These are phyloP conservation scores for Charadrius vociferus DNA, from an alignment of 2,113 vertebrate species.

Conservation along the genomic window DNA sequence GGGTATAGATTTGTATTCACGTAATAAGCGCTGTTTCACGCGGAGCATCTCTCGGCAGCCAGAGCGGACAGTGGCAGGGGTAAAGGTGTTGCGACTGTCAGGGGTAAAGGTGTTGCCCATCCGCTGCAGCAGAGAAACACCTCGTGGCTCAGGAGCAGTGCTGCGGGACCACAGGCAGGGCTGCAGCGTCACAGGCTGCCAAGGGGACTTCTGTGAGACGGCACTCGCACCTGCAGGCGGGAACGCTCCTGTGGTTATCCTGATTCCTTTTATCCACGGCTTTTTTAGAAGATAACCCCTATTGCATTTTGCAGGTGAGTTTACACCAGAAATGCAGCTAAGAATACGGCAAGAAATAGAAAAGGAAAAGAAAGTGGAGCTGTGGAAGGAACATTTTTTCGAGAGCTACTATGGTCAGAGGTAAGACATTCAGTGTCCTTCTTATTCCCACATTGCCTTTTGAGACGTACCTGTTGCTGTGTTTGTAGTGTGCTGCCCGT, in stretches of 20 bases:
- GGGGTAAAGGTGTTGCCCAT: neutral
- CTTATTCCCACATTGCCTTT: rapidly evolving
- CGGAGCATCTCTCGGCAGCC: neutral
- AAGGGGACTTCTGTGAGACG: neutral
- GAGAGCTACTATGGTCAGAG: slow-evolving; percentile 96
- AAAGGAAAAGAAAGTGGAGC: slow-evolving; percentile 96
- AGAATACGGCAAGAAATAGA: slow-evolving; percentile 95
- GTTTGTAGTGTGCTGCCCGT: rapidly evolving
- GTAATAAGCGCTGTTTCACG: neutral
- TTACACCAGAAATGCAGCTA: slow-evolving; percentile 95
- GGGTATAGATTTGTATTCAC: neutral
- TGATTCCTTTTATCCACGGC: neutral
- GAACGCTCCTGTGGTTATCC: neutral
- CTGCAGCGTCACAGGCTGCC: neutral
- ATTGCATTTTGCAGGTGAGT: slow-evolving; percentile 82
- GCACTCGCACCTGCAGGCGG: rapidly evolving
- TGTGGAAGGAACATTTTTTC: slow-evolving; percentile 95
- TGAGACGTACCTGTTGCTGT: neutral
- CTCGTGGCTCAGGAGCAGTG: neutral
- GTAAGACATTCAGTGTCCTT: slow-evolving; percentile 68
- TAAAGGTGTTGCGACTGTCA: rapidly evolving
- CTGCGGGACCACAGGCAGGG: neutral
- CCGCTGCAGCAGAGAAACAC: neutral
- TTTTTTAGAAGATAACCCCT: neutral
- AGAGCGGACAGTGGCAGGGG: neutral